Evolutionary conservation across 2,888 invertebrate species (phyloP).

Genomic region (Cyclophora punctaria): DNA sequence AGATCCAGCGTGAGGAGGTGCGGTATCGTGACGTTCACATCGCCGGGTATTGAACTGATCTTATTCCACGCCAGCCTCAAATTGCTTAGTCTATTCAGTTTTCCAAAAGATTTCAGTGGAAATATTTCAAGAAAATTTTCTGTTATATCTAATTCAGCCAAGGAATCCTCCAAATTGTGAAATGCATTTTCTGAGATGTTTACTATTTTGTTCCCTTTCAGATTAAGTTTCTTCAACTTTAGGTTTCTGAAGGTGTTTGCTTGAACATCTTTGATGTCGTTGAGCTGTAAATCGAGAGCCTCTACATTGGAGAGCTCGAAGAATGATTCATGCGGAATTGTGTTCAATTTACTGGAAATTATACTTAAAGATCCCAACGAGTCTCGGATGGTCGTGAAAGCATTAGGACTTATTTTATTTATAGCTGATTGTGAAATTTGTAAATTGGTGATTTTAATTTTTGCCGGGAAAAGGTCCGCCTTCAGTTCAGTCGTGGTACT

Average conservation of each 20-base stretch:
- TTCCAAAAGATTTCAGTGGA: slow-evolving; percentile 85
- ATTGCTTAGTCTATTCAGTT: slow-evolving; percentile 81
- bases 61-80: slow-evolving; percentile 88
- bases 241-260: slow-evolving; percentile 90
- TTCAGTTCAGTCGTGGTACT: slow-evolving; percentile 84
- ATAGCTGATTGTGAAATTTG: slow-evolving; percentile 86
- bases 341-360: slow-evolving; percentile 82
- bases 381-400: slow-evolving; percentile 79
- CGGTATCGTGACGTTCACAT: slow-evolving; percentile 81
- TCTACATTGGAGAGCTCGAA: slow-evolving; percentile 81
- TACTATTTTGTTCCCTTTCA: slow-evolving; percentile 89
- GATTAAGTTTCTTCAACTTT: slow-evolving; percentile 84
- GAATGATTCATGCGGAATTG: slow-evolving; percentile 86
- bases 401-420: slow-evolving; percentile 80
- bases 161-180: slow-evolving; percentile 81
- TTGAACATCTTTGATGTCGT: slow-evolving; percentile 87
- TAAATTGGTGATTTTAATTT: slow-evolving; percentile 80
- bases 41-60: slow-evolving; percentile 84
- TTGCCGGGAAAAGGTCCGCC: slow-evolving; percentile 82
- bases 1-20: slow-evolving; percentile 86
- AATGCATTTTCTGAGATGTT: slow-evolving; percentile 90
- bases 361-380: slow-evolving; percentile 85
- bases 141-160: slow-evolving; percentile 88
- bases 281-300: slow-evolving; percentile 88
- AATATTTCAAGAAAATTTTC: slow-evolving; percentile 90